Conservation (phyloP, 2,797 vertebrate genomes). For the Vespertilio murinus region DNA sequence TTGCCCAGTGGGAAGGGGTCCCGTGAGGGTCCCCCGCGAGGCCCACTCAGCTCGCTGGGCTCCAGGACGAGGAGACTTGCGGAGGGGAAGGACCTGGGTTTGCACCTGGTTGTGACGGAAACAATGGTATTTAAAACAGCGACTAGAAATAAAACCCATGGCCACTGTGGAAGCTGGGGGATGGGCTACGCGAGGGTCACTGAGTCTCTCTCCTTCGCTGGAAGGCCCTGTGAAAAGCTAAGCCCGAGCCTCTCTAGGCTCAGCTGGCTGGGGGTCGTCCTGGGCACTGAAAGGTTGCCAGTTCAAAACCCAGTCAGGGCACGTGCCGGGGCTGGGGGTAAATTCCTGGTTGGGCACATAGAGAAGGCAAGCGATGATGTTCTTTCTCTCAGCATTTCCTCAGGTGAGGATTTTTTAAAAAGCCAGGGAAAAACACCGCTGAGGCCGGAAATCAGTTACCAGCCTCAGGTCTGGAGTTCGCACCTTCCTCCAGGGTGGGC, state of each 20-base stretch:
- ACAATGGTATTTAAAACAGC: background rate
- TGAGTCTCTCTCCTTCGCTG: background rate
- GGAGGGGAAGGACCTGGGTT: background rate
- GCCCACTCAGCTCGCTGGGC: background rate
- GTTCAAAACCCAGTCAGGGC: background rate
- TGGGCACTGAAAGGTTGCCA: background rate
- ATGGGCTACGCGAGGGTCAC: background rate
- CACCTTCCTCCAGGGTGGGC: background rate
- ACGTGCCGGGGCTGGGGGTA: background rate
- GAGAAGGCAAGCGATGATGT: background rate
- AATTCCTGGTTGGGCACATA: background rate
- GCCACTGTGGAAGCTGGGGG: background rate
- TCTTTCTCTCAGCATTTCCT: background rate
- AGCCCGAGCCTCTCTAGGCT: background rate
- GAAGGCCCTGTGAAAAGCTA: background rate
- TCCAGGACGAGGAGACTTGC: accelerated
- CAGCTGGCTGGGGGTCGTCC: background rate
- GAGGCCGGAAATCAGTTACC: background rate
- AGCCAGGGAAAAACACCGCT: background rate
- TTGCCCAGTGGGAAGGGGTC: background rate
- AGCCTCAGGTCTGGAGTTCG: background rate
- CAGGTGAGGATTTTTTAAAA: background rate
- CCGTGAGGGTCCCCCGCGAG: accelerated
- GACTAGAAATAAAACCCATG: background rate
- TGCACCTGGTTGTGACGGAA: background rate